These are phyloP conservation scores for Xylota segnis DNA, from an alignment of 2,888 invertebrate genomes.

Conservation along the genomic window DNA sequence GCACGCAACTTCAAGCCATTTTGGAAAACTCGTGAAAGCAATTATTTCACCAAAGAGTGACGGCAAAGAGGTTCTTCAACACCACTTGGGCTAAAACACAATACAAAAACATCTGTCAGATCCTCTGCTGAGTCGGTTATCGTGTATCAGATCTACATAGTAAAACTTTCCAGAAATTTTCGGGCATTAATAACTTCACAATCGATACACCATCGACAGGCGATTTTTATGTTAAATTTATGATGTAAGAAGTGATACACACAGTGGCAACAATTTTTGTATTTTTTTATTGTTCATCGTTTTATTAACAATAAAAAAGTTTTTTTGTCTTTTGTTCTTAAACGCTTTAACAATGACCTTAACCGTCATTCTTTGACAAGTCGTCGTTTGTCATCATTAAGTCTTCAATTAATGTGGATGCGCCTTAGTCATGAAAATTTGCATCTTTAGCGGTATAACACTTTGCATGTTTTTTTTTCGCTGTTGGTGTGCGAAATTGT, in stretches of 20 bases:
- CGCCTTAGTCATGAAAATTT: conserved; percentile 58
- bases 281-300: conserved; percentile 22
- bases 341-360: conserved; percentile 53
- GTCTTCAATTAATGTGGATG: conserved; percentile 48
- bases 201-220: not conserved
- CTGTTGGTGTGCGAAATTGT: not conserved
- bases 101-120: not conserved
- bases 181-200: conserved; percentile 7
- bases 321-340: conserved; percentile 11
- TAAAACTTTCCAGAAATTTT: conserved; percentile 21
- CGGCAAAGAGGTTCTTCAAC: not conserved
- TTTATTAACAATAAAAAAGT: conserved; percentile 5
- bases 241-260: conserved; percentile 16
- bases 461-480: conserved; percentile 18
- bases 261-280: conserved; percentile 5
- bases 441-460: conserved; percentile 49
- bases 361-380: conserved; percentile 63
- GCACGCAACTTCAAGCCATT: not conserved
- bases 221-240: conserved; percentile 19
- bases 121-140: not conserved
- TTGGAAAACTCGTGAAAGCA: not conserved
- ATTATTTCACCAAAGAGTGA: not conserved
- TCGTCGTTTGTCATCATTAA: conserved; percentile 68
- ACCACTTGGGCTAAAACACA: not conserved
- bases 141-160: not conserved